Percentiles rank a stretch among this genome's conserved stretches.
phyloP scores from a whole-genome alignment of 2,888 invertebrate genomes.

The Ectemnius cavifrons region DNA sequence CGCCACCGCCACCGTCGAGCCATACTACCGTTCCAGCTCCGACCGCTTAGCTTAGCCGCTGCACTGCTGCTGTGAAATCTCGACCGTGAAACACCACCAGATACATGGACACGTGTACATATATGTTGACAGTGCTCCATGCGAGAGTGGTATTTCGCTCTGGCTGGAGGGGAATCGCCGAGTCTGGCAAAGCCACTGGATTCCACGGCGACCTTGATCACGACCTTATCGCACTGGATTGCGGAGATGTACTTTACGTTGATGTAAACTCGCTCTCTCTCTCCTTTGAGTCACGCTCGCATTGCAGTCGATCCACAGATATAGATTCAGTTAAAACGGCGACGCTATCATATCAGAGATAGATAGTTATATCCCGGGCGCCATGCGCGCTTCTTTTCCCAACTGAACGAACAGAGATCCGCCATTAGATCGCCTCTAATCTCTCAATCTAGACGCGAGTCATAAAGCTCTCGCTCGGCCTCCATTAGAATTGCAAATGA shows the following conservation, averaged over 20 bases:
- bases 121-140: no score
- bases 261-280: no score
- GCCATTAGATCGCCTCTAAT: slow-evolving; percentile 30
- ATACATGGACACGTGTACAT: no score
- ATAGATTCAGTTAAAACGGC: neutral
- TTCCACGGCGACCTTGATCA: neutral
- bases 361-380: slow-evolving; percentile 22
- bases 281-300: slow-evolving; percentile 11
- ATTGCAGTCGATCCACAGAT: slow-evolving; percentile 17
- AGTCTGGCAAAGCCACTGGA: no score
- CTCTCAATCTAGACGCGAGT: slow-evolving; percentile 31
- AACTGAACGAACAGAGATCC: slow-evolving; percentile 24
- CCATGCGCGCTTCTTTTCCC: slow-evolving; percentile 20
- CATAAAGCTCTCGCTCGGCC: slow-evolving; percentile 18
- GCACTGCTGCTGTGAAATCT: neutral
- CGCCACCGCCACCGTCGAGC: neutral
- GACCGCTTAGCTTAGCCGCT: neutral
- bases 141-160: no score
- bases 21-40: neutral
- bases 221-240: slow-evolving; percentile 5
- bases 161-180: no score
- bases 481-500: slow-evolving; percentile 45
- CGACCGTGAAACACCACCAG: neutral
- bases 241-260: neutral
- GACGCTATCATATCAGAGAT: slow-evolving; percentile 29